Evolutionary conservation across 1,140 invertebrate genomes (phyloP), one percentile per base, ranked within the genome.

Genomic region (Pseudoatta argentina): DNA sequence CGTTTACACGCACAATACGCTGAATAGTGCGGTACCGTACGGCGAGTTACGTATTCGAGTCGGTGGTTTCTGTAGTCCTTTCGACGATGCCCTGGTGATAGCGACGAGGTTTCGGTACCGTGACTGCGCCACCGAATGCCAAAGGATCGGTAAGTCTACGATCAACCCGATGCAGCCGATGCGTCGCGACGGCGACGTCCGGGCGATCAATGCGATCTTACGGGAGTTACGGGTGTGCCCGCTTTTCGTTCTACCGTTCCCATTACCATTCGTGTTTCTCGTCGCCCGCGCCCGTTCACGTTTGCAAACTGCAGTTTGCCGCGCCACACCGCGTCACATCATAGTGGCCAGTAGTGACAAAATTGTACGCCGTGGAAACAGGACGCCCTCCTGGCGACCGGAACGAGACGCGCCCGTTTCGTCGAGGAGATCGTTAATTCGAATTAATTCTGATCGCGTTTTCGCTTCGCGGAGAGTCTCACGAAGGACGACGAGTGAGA

Each of bases 141-240:
- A 63, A 16, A 39, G 63, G 85, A 92, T 89, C 89, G 91, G 92
- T 91, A 87, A 93, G 85, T 73, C 69, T 1, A 18, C 44, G n/a
- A 4, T 27, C 10, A 0, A 39, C 12, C 10, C 6, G 16, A 4
- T 21, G 27, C n/a, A 24, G 18, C 8, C 64, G 10, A 59, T 12
- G 24, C 24, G 18, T 16, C 18, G 12, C 57, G 57, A 27, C 8
- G 44, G 34, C 30, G n/a, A 48, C 18, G 55, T 3, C 3, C 21
- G 66, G 24, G 81, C 93, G 93, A 93, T 93, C 93, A 92, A 93
- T 93, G 92, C 78, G 27, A 51, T 66, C 66, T 67, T 57, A 86
- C 93, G 93, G 93, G 93, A 93, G 93, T 67, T 57, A 86, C 93
- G 93, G 93, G 93, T 94, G 93, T 94, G 93, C 88, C 39, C 92